These are phyloP conservation scores for Drosophila pseudoananassae DNA, from an alignment of 1,140 invertebrate genomes.

Conservation along the genomic window DNA sequence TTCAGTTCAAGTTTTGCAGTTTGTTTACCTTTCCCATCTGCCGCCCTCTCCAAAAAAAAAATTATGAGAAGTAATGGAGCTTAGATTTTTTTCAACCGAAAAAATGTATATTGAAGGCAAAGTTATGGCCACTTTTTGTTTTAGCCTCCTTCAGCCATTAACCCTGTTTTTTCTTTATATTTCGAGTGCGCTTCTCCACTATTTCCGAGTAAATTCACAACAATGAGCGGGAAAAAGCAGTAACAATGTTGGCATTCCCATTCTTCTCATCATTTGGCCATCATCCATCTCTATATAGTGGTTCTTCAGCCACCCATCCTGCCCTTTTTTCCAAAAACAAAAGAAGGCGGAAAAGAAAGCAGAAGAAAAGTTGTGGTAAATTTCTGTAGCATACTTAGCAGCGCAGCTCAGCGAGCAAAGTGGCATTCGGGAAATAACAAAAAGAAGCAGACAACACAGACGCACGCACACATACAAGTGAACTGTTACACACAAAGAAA, in stretches of 20 bases:
- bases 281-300: constrained; percentile 35
- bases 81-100: neutral
- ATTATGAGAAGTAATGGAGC: constrained; percentile 2
- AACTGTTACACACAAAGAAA: neutral
- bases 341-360: constrained; percentile 1
- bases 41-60: neutral
- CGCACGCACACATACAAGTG: neutral
- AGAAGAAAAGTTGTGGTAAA: constrained; percentile 47
- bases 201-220: constrained; percentile 37
- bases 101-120: neutral
- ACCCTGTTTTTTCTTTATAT: neutral
- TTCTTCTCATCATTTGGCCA: constrained; percentile 12
- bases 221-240: constrained; percentile 8
- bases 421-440: constrained; percentile 69
- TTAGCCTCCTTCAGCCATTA: constrained; percentile 2
- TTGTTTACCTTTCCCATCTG: constrained; percentile 18
- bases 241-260: constrained; percentile 10
- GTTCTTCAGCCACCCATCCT: too few relatives aligned
- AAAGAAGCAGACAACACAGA: constrained; percentile 16
- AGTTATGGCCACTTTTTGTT: constrained; percentile 1
- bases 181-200: constrained; percentile 5
- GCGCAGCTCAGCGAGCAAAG: constrained; percentile 46
- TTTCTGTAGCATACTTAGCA: constrained; percentile 72
- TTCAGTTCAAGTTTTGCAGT: constrained; percentile 15
- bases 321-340: constrained; percentile 18